A percentile compares a stretch with the other conserved stretches of the same genome.
These are phyloP conservation scores for Hucho hucho DNA, from an alignment of 2,113 vertebrate genomes.

Conservation along the genomic window DNA sequence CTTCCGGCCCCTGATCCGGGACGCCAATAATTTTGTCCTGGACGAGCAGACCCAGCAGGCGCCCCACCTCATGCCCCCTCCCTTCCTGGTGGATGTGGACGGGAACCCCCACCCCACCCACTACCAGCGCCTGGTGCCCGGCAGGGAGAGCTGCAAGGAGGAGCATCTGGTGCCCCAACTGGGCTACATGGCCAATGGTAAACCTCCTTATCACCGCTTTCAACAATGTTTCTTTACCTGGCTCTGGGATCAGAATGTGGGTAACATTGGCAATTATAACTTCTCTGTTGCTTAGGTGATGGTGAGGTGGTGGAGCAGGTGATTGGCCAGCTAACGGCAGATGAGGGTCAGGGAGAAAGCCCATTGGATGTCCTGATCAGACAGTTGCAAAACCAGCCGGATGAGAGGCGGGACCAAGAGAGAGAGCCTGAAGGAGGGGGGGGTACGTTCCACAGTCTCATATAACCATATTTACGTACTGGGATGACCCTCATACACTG, in stretches of 20 bases:
- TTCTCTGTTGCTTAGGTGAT: conserved; percentile 78
- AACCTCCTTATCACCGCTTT: neutral
- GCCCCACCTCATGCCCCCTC: conserved; percentile 98
- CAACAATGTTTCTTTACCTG: neutral
- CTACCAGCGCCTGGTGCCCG: conserved; percentile 93
- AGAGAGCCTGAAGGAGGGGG: conserved; percentile 30
- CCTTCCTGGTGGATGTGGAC: conserved; percentile 95
- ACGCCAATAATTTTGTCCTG: conserved; percentile 95
- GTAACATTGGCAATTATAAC: neutral
- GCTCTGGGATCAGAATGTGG: neutral
- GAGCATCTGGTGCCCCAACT: conserved; percentile 96
- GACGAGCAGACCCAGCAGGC: conserved; percentile 99
- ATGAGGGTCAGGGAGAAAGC: conserved; percentile 84
- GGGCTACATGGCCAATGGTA: conserved; percentile 96
- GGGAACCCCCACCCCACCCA: conserved; percentile 93
- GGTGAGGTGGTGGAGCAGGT: conserved; percentile 97
- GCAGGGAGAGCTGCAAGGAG: conserved; percentile 95
- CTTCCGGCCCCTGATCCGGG: conserved; percentile 95
- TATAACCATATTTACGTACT: neutral
- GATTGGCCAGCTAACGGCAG: conserved; percentile 89
- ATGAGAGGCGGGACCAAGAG: conserved; percentile 65
- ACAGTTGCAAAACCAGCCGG: conserved; percentile 89
- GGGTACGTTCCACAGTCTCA: conserved; percentile 27
- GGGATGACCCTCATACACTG: too few relatives aligned
- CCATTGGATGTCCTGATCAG: conserved; percentile 93